phyloP scores from a whole-genome alignment of 2,113 vertebrate species.

The Psittacula cyanocephala region DNA sequence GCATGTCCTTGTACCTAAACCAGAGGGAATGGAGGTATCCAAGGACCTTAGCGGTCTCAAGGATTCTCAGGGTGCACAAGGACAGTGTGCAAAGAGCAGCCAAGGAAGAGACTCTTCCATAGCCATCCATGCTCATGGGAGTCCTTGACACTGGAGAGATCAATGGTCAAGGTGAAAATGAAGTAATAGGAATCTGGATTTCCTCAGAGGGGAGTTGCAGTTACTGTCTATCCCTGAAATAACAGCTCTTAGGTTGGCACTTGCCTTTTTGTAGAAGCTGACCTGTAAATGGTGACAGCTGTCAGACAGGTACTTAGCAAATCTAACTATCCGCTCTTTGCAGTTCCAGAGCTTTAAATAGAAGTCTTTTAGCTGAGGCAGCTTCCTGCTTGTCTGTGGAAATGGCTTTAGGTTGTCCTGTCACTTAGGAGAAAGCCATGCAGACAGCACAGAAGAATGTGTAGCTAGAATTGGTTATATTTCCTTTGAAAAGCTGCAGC shows the following conservation, averaged over 20 bases:
- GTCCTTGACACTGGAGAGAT: not conserved
- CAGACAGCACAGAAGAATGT: not conserved
- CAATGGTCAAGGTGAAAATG: not conserved
- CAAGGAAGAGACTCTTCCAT: not conserved
- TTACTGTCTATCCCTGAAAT: not conserved
- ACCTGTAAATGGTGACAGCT: not conserved
- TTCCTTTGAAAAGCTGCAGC: not conserved
- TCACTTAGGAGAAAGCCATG: not conserved
- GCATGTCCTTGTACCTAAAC: not conserved
- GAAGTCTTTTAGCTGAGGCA: not conserved
- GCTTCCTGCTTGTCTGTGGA: not conserved
- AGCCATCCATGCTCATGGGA: not conserved
- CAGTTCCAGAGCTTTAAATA: not conserved
- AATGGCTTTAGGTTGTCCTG: not conserved
- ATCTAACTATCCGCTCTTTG: not conserved
- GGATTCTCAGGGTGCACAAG: not conserved
- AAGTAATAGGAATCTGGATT: not conserved
- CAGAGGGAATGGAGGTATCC: not conserved
- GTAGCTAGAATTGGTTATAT: not conserved
- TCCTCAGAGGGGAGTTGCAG: not conserved
- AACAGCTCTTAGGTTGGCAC: not conserved
- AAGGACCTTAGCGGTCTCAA: not conserved
- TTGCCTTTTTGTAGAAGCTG: not conserved
- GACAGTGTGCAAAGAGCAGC: not conserved
- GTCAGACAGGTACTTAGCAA: not conserved